phyloP scores from a whole-genome alignment of 2,797 vertebrate genomes.

The Acanthornis magna region DNA sequence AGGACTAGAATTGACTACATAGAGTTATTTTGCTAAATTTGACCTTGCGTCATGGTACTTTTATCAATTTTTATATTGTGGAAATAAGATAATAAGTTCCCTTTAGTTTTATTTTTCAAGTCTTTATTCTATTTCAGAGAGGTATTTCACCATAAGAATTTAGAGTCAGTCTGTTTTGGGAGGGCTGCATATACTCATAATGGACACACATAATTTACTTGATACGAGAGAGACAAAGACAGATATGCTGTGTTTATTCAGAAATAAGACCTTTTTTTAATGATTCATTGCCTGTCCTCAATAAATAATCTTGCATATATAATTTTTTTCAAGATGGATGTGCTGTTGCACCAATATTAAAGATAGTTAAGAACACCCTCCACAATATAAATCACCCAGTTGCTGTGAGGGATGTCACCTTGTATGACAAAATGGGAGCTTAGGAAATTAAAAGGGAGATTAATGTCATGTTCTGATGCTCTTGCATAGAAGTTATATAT shows the following conservation, averaged over 20 bases:
- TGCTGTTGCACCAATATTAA: constrained; percentile 43
- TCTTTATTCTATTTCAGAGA: neutral
- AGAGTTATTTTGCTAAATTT: neutral
- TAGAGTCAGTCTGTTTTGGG: neutral
- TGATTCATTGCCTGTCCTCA: neutral
- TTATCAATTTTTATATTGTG: neutral
- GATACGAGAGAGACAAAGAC: neutral
- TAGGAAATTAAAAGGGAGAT: constrained; percentile 62
- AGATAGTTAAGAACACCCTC: constrained; percentile 49
- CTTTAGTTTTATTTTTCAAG: neutral
- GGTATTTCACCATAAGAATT: neutral
- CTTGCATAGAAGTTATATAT: constrained; percentile 11
- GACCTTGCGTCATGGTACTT: neutral
- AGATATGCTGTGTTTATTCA: constrained; percentile 6
- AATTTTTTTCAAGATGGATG: constrained; percentile 40
- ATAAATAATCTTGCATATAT: constrained; percentile 44
- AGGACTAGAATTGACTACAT: neutral
- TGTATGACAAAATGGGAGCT: constrained; percentile 10
- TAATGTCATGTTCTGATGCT: constrained; percentile 48
- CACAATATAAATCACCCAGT: constrained; percentile 46
- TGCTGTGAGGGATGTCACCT: constrained; percentile 41
- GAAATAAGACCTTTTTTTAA: neutral
- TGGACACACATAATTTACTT: neutral
- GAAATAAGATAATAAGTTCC: neutral
- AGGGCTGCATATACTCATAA: neutral